Conservation (phyloP, 2,888 invertebrate genomes). For the Erebia epiphron region DNA sequence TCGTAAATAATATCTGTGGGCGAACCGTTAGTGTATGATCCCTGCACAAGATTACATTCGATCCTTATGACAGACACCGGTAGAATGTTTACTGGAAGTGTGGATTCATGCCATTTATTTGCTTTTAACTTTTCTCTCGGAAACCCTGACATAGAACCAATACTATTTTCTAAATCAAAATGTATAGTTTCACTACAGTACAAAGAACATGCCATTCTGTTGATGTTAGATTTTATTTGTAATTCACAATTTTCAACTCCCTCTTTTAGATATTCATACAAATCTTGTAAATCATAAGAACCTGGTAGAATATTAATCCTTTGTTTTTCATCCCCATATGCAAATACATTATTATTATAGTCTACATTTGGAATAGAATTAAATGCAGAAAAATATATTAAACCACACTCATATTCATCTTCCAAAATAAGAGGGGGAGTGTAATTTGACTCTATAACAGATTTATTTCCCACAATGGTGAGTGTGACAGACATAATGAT, state of each 20-base stretch:
- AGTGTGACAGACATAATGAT: not conserved
- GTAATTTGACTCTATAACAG: not conserved
- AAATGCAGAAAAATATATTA: not conserved
- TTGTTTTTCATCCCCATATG: not conserved
- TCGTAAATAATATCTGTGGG: not conserved
- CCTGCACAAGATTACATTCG: not conserved
- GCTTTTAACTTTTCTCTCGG: too few species aligned
- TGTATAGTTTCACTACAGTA: too few species aligned
- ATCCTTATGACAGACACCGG: not conserved
- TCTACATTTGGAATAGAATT: not conserved
- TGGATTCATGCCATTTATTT: not conserved
- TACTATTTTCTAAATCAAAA: too few species aligned
- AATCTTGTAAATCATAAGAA: constrained; percentile 6
- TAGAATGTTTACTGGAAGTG: not conserved
- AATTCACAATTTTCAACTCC: not conserved
- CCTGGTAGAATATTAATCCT: not conserved
- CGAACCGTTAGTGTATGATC: not conserved
- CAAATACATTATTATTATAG: constrained; percentile 1
- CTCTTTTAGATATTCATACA: constrained; percentile 7
- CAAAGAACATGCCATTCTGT: too few species aligned
- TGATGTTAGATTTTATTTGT: not conserved
- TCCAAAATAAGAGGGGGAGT: not conserved
- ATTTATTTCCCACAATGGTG: not conserved
- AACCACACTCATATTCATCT: constrained; percentile 2
- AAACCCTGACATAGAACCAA: too few species aligned